These are phyloP conservation scores for Tadarida brasiliensis DNA, from an alignment of 2,797 vertebrate genomes.

Conservation along the genomic window DNA sequence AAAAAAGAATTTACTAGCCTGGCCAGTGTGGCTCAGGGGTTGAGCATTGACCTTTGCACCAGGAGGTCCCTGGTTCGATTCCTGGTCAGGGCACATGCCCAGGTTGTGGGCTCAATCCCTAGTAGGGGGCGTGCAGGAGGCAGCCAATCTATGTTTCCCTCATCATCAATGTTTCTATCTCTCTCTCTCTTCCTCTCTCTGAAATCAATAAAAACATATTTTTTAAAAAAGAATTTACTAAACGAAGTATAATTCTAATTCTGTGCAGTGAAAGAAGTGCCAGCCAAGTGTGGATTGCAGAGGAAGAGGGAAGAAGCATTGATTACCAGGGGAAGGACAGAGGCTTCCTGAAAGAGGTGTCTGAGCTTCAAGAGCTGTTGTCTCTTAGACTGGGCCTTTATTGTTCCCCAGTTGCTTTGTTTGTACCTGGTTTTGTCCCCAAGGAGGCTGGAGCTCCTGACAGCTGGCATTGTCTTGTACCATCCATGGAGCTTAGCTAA, in stretches of 20 bases:
- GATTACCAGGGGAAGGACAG: not conserved
- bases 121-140: no score
- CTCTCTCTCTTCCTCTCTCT: no score
- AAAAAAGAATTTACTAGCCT: no score
- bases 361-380: not conserved
- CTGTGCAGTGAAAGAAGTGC: not conserved
- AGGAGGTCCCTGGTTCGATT: no score
- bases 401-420: not conserved
- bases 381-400: not conserved
- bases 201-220: no score
- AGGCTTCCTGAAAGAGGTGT: not conserved
- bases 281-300: not conserved
- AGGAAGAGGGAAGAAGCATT: not conserved
- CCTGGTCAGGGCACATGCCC: no score
- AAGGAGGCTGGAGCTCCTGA: not conserved
- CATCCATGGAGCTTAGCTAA: not conserved
- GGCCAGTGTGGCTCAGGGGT: no score
- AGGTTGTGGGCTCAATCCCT: no score
- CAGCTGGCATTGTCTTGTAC: not conserved
- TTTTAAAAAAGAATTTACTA: no score
- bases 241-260: not conserved
- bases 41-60: no score
- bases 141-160: no score
- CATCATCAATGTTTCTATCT: no score
- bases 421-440: constrained; percentile 20